Evolutionary conservation across 2,888 invertebrate species (phyloP).

Genomic region (Agyllia agylla): DNA sequence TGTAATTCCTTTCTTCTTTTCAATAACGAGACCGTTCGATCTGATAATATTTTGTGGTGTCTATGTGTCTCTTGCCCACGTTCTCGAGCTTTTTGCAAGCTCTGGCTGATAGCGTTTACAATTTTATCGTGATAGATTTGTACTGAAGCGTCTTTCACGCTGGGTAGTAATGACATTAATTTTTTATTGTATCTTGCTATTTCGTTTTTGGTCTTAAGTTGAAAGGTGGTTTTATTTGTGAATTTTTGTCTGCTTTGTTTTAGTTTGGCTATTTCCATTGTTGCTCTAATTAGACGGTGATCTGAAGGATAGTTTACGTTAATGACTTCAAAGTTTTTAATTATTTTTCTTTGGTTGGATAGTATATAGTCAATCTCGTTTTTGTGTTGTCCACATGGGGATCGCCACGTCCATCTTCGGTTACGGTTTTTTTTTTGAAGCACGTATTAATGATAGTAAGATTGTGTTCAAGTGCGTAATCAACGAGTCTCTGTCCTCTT

Average conservation of each 20-base stretch:
- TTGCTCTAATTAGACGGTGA: neutral
- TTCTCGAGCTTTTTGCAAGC: neutral
- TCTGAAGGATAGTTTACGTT: neutral
- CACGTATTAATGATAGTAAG: slow-evolving; percentile 68
- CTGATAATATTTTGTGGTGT: slow-evolving; percentile 31
- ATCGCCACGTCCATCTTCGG: slow-evolving; percentile 4
- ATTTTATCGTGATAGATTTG: slow-evolving; percentile 26
- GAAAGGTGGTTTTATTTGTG: neutral
- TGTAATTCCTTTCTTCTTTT: slow-evolving; percentile 43
- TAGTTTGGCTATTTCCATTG: neutral
- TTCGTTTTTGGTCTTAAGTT: neutral
- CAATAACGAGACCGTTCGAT: neutral
- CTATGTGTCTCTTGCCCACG: neutral
- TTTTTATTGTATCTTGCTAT: neutral
- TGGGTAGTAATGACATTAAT: neutral
- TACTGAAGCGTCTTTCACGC: neutral
- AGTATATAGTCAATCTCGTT: slow-evolving; percentile 24
- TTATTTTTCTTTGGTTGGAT: neutral
- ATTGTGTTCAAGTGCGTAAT: slow-evolving; percentile 68
- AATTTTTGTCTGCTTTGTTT: neutral
- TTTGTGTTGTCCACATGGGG: neutral
- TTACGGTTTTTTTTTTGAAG: slow-evolving; percentile 7
- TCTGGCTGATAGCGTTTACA: slow-evolving; percentile 19
- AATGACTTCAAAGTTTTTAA: neutral
- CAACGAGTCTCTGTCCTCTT: slow-evolving; percentile 45